Evolutionary conservation across 35 echinoderm and acorn worm genomes (phyloP).

Genomic region (Apostichopus japonicus): DNA sequence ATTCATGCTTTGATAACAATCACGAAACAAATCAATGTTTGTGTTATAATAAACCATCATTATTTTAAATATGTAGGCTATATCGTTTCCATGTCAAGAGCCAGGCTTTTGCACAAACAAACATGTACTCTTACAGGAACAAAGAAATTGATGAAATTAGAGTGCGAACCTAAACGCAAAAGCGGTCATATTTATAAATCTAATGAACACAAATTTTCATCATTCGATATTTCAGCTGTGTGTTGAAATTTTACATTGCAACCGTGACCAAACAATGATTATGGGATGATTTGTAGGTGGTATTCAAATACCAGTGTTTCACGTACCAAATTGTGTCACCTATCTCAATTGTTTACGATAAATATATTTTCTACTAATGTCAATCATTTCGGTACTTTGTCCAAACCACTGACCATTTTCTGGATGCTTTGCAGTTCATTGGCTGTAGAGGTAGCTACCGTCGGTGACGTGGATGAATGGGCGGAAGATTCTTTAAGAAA

Average conservation of each 20-base stretch:
- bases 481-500: constrained; percentile 37
- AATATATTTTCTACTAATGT: background rate
- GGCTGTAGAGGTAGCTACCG: constrained; percentile 70
- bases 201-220: background rate
- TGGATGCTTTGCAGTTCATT: constrained; percentile 99
- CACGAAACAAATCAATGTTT: too few relatives aligned
- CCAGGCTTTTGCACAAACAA: too few relatives aligned
- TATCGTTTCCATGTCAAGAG: too few relatives aligned
- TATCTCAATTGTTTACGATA: background rate
- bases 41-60: too few relatives aligned
- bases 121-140: background rate
- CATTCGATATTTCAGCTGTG: constrained; percentile 4
- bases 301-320: too few relatives aligned
- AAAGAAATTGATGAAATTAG: background rate
- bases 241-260: background rate
- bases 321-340: background rate
- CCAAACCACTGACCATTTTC: constrained; percentile 91
- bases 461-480: constrained; percentile 75
- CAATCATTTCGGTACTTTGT: constrained; percentile 78
- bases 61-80: too few relatives aligned
- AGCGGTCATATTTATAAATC: background rate
- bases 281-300: too few relatives aligned
- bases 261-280: too few relatives aligned
- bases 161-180: background rate
- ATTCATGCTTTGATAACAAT: too few relatives aligned